Evolutionary conservation across 2,113 vertebrate genomes (phyloP).

Genomic region (Antigone vipio): DNA sequence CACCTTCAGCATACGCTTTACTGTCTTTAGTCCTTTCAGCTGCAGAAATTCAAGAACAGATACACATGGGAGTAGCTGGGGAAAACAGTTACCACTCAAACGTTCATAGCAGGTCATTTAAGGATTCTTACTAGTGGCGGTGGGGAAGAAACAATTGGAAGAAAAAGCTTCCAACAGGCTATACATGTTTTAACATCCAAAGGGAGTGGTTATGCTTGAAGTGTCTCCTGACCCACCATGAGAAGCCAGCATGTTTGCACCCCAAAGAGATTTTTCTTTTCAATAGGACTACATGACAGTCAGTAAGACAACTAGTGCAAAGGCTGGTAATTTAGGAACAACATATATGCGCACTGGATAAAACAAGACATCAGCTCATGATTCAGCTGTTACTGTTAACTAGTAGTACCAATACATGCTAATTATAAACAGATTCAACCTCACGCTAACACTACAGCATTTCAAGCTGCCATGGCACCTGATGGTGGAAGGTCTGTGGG

Average conservation of each 20-base stretch:
- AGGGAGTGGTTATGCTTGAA: neutral
- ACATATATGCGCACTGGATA: neutral
- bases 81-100: neutral
- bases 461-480: neutral
- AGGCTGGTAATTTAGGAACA: neutral
- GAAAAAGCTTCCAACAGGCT: neutral
- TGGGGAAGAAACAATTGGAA: neutral
- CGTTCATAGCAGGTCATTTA: neutral
- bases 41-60: neutral
- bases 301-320: neutral
- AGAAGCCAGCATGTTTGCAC: neutral
- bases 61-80: neutral
- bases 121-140: neutral
- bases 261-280: neutral
- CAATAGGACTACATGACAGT: neutral
- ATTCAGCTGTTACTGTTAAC: neutral
- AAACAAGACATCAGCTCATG: neutral
- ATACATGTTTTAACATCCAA: neutral
- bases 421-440: neutral
- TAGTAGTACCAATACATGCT: neutral
- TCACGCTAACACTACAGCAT: neutral
- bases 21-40: neutral
- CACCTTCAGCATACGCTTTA: neutral
- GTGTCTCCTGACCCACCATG: neutral
- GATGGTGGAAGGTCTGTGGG: neutral